Evolutionary conservation across 1,140 invertebrate species (phyloP).

Genomic region (Microvelia longipes): DNA sequence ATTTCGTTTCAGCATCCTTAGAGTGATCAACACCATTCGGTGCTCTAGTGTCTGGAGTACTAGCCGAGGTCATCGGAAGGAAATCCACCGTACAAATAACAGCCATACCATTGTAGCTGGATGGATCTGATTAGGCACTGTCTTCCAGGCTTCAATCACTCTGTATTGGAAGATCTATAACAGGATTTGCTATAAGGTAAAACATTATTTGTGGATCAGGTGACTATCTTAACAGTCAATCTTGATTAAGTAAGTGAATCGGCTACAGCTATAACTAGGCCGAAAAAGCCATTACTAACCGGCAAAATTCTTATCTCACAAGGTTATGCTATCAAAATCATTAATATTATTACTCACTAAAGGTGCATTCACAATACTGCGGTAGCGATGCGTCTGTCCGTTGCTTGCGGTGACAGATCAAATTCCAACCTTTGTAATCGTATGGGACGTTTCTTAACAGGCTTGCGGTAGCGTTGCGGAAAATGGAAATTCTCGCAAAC

Average conservation of each 20-base stretch:
- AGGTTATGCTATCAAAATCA: too few species aligned
- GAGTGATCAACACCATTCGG: constrained; percentile 56
- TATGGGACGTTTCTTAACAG: too few species aligned
- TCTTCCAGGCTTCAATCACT: constrained; percentile 17
- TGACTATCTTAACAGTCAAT: background rate
- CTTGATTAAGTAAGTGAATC: background rate
- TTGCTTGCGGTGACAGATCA: too few species aligned
- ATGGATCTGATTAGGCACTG: constrained; percentile 41
- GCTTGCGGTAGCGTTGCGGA: too few species aligned
- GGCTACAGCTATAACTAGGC: too few species aligned
- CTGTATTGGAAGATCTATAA: constrained; percentile 23
- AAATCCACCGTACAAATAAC: constrained; percentile 52
- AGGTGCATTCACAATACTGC: too few species aligned
- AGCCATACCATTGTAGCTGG: constrained; percentile 55
- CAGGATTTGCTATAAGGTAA: constrained; percentile 24
- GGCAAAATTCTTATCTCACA: too few species aligned
- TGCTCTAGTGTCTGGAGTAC: constrained; percentile 46
- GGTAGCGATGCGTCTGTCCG: too few species aligned
- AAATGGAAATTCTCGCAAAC: too few species aligned
- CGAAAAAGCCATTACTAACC: too few species aligned
- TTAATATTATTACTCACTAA: too few species aligned
- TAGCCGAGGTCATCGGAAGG: constrained; percentile 51
- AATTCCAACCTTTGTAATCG: too few species aligned
- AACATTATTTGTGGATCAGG: background rate
- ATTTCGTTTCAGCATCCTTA: constrained; percentile 41